Conservation (phyloP, 1,140 invertebrate species). For the Linepithema humile region DNA sequence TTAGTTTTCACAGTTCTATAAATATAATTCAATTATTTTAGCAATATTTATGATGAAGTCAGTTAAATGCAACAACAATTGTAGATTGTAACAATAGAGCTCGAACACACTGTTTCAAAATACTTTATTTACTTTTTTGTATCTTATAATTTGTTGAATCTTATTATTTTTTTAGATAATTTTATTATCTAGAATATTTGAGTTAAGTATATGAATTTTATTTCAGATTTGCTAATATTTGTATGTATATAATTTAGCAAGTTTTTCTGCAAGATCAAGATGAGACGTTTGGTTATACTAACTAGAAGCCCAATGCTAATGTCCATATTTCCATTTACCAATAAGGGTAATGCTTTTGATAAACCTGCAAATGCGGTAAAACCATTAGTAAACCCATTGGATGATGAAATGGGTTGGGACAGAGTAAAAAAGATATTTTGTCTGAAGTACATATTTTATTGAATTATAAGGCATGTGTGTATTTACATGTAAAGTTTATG, state of each 20-base stretch:
- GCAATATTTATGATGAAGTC: no score
- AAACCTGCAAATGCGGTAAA: background rate
- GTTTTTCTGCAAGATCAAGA: background rate
- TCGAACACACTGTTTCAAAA: no score
- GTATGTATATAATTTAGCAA: background rate
- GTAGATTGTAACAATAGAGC: no score
- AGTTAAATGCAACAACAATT: no score
- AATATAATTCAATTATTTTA: no score
- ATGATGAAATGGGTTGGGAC: slow-evolving; percentile 48
- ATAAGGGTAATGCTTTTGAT: background rate
- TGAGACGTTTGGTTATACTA: background rate
- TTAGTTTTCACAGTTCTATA: no score
- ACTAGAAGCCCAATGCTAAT: slow-evolving; percentile 6
- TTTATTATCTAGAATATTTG: no score
- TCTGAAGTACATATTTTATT: slow-evolving; percentile 47
- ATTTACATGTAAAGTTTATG: background rate
- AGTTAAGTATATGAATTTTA: no score
- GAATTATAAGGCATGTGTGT: background rate
- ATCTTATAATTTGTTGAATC: no score
- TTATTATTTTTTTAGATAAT: no score
- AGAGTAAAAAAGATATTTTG: slow-evolving; percentile 59
- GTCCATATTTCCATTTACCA: background rate
- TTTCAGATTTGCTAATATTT: slow-evolving; percentile 8
- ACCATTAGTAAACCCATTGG: background rate
- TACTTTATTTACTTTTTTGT: no score